Evolutionary conservation across 2,888 invertebrate species (phyloP).

Genomic region (Drepanosiphum platanoidis): DNA sequence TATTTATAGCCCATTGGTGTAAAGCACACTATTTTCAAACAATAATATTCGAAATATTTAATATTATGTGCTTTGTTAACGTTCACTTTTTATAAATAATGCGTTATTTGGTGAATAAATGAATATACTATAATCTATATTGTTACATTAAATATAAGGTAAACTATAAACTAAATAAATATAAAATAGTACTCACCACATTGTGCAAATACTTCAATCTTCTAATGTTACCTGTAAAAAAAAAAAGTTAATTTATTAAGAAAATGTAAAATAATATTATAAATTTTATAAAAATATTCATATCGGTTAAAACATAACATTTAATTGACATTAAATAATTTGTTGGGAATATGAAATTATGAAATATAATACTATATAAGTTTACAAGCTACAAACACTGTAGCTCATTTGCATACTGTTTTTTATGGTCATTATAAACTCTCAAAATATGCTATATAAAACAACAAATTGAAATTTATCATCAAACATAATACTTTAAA

Average conservation of each 20-base stretch:
- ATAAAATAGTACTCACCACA: conserved; percentile 11
- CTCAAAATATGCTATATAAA: too few relatives aligned
- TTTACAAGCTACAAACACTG: too few relatives aligned
- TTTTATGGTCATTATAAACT: not conserved
- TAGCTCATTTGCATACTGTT: not conserved
- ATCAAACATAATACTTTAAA: too few relatives aligned
- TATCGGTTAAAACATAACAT: not conserved
- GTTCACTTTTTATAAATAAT: too few relatives aligned
- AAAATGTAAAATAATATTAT: not conserved
- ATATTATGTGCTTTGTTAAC: not conserved
- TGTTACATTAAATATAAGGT: too few relatives aligned
- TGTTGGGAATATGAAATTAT: not conserved
- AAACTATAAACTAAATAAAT: not conserved
- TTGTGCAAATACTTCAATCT: not conserved
- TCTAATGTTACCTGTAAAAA: conserved; percentile 16
- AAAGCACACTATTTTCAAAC: not conserved
- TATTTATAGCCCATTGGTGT: not conserved
- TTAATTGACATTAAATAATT: not conserved
- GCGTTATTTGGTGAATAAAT: too few relatives aligned
- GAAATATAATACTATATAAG: not conserved
- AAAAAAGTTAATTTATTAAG: not conserved
- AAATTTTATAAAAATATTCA: not conserved
- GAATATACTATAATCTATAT: too few relatives aligned
- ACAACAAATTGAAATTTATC: too few relatives aligned
- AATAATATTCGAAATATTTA: not conserved